phyloP scores from a whole-genome alignment of 2,113 vertebrate genomes.

The Seriola quinqueradiata region DNA sequence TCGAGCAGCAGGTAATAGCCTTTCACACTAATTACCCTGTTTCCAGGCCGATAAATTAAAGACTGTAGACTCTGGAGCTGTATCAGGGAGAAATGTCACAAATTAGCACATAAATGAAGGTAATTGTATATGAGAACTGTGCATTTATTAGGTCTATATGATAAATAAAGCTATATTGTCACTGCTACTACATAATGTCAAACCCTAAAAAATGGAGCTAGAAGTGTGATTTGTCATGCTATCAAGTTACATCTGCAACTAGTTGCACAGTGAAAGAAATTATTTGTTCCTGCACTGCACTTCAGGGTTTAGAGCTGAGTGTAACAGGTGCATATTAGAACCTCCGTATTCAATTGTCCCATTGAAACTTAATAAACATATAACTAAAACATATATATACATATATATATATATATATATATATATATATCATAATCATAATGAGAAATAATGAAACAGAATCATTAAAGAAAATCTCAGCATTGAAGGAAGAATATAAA shows the following conservation, averaged over 20 bases:
- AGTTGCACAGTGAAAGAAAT: neutral
- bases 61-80: neutral
- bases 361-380: neutral
- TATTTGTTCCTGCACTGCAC: neutral
- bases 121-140: neutral
- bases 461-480: neutral
- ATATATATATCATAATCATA: neutral
- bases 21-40: neutral
- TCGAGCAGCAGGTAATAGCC: neutral
- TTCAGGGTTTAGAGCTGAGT: neutral
- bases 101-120: constrained; percentile 1
- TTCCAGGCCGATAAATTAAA: neutral
- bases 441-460: neutral
- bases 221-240: neutral
- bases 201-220: neutral
- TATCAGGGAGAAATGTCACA: neutral
- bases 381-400: neutral
- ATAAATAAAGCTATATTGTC: neutral
- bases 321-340: neutral
- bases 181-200: neutral
- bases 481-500: neutral
- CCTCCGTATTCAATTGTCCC: no score
- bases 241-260: neutral
- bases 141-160: neutral
- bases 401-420: no score